phyloP scores from a whole-genome alignment of 2,797 vertebrate genomes.

The Merluccius polli region DNA sequence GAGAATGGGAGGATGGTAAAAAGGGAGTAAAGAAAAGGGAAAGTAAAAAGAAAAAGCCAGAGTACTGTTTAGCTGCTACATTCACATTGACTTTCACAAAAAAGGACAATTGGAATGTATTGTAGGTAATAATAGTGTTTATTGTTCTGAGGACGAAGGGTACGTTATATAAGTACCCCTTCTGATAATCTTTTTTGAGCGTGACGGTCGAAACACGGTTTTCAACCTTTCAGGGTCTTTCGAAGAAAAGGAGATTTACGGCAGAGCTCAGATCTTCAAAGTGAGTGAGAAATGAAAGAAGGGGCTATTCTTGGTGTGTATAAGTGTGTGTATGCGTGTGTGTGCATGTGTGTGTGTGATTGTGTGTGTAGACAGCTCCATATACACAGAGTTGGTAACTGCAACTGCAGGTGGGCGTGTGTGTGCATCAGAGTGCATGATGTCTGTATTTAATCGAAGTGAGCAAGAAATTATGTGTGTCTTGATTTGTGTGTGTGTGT shows the following conservation, averaged over 20 bases:
- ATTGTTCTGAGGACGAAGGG: no score
- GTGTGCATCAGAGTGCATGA: background rate
- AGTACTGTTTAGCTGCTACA: no score
- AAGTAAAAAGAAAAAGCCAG: background rate
- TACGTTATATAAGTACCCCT: no score
- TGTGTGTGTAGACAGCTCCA: background rate
- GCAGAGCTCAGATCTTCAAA: slow-evolving; percentile 52
- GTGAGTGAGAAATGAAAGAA: slow-evolving; percentile 28
- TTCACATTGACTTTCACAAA: no score
- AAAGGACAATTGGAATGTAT: no score
- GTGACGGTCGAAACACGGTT: slow-evolving; percentile 31
- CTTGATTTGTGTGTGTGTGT: background rate
- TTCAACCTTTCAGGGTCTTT: slow-evolving; percentile 28
- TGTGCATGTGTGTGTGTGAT: background rate
- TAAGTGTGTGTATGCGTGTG: background rate
- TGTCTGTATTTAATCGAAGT: background rate
- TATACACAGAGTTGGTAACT: no score
- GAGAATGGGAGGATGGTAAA: background rate
- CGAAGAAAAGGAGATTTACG: slow-evolving; percentile 31
- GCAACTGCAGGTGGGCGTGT: no score
- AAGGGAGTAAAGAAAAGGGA: background rate
- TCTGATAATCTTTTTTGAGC: no score
- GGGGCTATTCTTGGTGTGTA: slow-evolving; percentile 11
- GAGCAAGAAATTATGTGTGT: background rate
- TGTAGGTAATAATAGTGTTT: no score